These are phyloP conservation scores for Nanger granti DNA, from an alignment of 2,113 vertebrate genomes.

Conservation along the genomic window DNA sequence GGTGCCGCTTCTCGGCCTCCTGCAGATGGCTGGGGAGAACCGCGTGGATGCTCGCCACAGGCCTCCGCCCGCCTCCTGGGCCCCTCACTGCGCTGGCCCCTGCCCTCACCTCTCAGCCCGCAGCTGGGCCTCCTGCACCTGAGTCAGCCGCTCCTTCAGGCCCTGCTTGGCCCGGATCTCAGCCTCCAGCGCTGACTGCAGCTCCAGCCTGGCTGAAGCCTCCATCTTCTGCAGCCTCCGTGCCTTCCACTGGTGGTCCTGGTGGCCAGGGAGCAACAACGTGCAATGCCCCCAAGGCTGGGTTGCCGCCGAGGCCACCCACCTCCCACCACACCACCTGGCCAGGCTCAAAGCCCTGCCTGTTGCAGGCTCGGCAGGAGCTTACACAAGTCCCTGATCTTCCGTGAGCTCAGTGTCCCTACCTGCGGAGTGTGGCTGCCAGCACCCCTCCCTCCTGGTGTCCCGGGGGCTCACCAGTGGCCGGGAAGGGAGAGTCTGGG, in stretches of 20 bases:
- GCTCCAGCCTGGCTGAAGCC: slow-evolving; percentile 76
- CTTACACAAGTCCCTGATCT: background rate
- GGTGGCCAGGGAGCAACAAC: background rate
- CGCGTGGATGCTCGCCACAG: rapidly evolving
- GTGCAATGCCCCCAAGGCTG: background rate
- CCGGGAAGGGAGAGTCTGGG: slow-evolving; percentile 59
- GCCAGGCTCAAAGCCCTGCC: background rate
- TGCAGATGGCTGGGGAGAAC: slow-evolving; percentile 66
- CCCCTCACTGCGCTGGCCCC: rapidly evolving
- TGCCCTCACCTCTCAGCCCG: slow-evolving; percentile 67
- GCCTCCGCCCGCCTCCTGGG: rapidly evolving
- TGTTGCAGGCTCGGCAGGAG: rapidly evolving
- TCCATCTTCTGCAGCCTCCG: slow-evolving; percentile 79
- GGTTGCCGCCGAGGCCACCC: background rate
- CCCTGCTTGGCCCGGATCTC: slow-evolving; percentile 78
- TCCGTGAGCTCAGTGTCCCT: background rate
- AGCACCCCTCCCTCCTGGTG: background rate
- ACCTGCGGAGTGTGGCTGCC: too few species aligned
- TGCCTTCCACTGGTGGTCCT: slow-evolving; percentile 79
- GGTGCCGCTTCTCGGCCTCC: slow-evolving; percentile 69
- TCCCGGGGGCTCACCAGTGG: slow-evolving; percentile 60
- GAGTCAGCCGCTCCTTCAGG: slow-evolving; percentile 72
- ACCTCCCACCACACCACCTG: too few species aligned
- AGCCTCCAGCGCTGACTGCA: slow-evolving; percentile 76
- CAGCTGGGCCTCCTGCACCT: slow-evolving; percentile 66